Evolutionary conservation across 2,113 vertebrate genomes (phyloP).

Genomic region (Hucho hucho): DNA sequence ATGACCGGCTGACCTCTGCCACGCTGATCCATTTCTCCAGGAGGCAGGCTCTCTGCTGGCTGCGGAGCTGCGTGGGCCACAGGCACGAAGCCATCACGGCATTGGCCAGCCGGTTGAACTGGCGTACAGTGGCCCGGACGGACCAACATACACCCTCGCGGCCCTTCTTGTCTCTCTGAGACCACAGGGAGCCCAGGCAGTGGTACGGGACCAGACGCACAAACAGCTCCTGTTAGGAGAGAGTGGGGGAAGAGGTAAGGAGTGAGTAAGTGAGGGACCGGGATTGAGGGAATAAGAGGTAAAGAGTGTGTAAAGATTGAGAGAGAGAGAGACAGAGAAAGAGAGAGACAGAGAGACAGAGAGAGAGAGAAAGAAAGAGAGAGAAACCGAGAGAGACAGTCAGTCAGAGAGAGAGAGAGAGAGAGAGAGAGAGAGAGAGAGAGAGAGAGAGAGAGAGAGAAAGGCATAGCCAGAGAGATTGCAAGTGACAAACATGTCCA

Average conservation of each 20-base stretch:
- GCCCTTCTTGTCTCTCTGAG: conserved; percentile 86
- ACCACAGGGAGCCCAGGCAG: conserved; percentile 88
- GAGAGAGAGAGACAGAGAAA: not conserved
- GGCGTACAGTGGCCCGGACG: conserved; percentile 84
- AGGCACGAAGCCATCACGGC: conserved; percentile 84
- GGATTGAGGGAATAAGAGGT: not conserved
- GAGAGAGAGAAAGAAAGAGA: too few relatives aligned
- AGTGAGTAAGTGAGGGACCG: not conserved
- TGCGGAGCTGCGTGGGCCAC: conserved; percentile 74
- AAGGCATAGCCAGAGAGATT: not conserved
- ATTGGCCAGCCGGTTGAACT: conserved; percentile 88
- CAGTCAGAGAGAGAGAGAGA: not conserved
- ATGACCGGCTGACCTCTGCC: conserved; percentile 76
- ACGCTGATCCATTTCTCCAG: conserved; percentile 91
- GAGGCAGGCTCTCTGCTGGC: conserved; percentile 84
- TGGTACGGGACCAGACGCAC: conserved; percentile 86
- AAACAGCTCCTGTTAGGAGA: conserved; percentile 81
- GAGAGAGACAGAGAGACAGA: too few relatives aligned
- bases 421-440: too few relatives aligned
- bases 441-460: not conserved
- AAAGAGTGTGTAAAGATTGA: not conserved
- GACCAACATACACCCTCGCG: conserved; percentile 81
- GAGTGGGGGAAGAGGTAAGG: not conserved
- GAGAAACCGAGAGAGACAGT: not conserved
- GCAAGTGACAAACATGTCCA: too few relatives aligned